Conservation (phyloP, 92 coral and sea anemone species). For the Phenganax subtilis region DNA sequence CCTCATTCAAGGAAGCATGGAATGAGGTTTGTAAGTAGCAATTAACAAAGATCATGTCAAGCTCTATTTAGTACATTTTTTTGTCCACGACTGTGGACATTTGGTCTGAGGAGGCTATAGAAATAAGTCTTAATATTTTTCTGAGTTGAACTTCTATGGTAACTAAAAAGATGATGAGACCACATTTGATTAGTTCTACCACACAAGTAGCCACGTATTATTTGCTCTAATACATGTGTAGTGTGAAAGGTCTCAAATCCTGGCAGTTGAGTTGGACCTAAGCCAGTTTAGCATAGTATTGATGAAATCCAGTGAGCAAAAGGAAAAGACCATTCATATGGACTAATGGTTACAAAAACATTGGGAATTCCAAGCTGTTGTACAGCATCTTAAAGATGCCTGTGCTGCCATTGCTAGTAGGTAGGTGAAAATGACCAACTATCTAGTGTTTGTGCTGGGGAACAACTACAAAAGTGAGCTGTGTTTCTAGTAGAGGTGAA, state of each 20-base stretch:
- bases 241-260: constrained; percentile 31
- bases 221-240: constrained; percentile 34
- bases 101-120: neutral
- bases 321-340: constrained; percentile 37
- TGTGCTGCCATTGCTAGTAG: constrained; percentile 36
- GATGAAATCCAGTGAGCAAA: constrained; percentile 7
- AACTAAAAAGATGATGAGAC: constrained; percentile 40
- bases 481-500: constrained; percentile 23
- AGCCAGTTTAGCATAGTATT: neutral
- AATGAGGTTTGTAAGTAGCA: no score
- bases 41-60: no score
- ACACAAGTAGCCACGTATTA: constrained; percentile 39
- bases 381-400: constrained; percentile 18
- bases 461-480: constrained; percentile 10
- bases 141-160: neutral
- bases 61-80: no score
- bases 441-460: constrained; percentile 24
- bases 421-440: neutral
- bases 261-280: constrained; percentile 30
- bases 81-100: no score
- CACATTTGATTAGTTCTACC: constrained; percentile 33
- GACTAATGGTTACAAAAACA: constrained; percentile 21
- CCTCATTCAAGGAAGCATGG: no score
- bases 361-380: constrained; percentile 16
- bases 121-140: constrained; percentile 33